Evolutionary conservation across 2,113 vertebrate species (phyloP).

Genomic region (Junco hyemalis): DNA sequence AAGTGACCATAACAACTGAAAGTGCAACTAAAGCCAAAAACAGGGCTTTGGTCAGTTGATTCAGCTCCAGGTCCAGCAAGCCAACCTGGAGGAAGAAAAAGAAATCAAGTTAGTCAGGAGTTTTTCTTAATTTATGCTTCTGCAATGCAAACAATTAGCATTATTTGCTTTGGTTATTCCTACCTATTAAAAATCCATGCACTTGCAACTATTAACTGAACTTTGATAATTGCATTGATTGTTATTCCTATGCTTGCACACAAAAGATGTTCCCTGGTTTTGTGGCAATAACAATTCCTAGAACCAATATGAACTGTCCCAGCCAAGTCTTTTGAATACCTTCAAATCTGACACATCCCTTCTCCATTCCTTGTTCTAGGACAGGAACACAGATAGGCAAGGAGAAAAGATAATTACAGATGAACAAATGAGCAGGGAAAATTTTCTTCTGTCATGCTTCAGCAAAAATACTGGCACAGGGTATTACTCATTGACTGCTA

Average conservation of each 20-base stretch:
- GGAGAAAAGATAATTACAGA: not conserved
- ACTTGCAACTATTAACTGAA: not conserved
- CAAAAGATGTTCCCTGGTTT: not conserved
- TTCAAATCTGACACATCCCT: not conserved
- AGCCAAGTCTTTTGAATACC: not conserved
- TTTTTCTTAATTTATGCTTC: not conserved
- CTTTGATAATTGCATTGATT: not conserved
- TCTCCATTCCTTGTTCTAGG: not conserved
- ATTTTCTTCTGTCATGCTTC: not conserved
- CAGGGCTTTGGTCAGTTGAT: constrained; percentile 93
- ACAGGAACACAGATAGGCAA: not conserved
- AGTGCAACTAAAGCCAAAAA: constrained; percentile 93
- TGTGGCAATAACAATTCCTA: not conserved
- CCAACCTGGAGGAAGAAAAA: constrained; percentile 81
- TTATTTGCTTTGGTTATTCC: not conserved
- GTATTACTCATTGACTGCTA: not conserved
- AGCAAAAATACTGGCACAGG: not conserved
- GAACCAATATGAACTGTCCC: not conserved
- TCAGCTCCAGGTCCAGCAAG: constrained; percentile 92
- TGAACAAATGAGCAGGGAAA: not conserved
- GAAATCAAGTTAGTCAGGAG: not conserved
- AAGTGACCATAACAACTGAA: constrained; percentile 91
- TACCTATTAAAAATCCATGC: not conserved
- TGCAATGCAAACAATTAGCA: not conserved
- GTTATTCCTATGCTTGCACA: not conserved